A percentile compares a stretch with the other conserved stretches of the same genome.
These are phyloP conservation scores for Esox niger DNA, from an alignment of 2,113 vertebrate species.

Conservation along the genomic window DNA sequence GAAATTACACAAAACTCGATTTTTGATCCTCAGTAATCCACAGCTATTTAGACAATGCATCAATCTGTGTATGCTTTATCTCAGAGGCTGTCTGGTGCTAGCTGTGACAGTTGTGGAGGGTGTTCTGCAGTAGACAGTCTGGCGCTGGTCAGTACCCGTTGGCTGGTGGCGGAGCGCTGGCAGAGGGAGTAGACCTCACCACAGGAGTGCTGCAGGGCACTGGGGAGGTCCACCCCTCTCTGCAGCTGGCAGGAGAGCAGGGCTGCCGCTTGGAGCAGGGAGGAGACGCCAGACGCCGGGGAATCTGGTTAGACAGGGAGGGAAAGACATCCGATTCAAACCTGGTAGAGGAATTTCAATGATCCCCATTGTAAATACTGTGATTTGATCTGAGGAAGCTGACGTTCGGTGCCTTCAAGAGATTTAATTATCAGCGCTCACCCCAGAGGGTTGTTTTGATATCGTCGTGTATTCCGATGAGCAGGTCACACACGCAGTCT, in stretches of 20 bases:
- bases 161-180: slow-evolving; percentile 78
- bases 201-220: slow-evolving; percentile 85
- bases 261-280: slow-evolving; percentile 80
- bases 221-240: slow-evolving; percentile 82
- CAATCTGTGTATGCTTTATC: neutral
- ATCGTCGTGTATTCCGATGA: slow-evolving; percentile 81
- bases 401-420: neutral
- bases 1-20: neutral
- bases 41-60: too few species aligned
- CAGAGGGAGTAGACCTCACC: slow-evolving; percentile 79
- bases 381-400: neutral
- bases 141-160: slow-evolving; percentile 73
- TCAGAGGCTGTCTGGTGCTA: neutral
- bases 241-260: slow-evolving; percentile 85
- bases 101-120: neutral
- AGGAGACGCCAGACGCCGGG: slow-evolving; percentile 77
- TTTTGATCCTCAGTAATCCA: too few species aligned
- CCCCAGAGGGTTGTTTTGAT: slow-evolving; percentile 80
- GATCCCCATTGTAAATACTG: neutral
- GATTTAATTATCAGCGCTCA: slow-evolving; percentile 51
- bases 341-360: neutral
- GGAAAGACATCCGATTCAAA: neutral
- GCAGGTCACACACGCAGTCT: slow-evolving; percentile 81
- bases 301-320: slow-evolving; percentile 72
- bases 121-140: neutral